phyloP scores from a whole-genome alignment of 37 sponge, comb jelly and placozoan species.

The Hexactinellida sp. region DNA sequence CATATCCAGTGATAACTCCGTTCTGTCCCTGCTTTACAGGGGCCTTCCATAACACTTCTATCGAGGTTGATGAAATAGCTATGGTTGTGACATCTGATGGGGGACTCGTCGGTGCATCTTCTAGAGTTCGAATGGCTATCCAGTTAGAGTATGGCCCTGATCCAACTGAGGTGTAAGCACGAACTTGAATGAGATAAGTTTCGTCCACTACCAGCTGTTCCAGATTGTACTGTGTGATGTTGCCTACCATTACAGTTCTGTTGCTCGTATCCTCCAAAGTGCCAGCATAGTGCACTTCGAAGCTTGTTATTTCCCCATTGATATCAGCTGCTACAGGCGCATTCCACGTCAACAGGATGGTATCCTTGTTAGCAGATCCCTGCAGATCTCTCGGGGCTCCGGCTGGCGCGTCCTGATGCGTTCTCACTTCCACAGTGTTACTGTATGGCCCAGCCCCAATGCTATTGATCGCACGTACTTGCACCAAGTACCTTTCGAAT shows the following conservation, averaged over 20 bases:
- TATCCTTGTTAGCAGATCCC: not conserved
- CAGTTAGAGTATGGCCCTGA: not conserved
- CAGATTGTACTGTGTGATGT: not conserved
- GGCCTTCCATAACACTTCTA: not conserved
- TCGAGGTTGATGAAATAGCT: not conserved
- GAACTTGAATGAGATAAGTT: conserved; percentile 1
- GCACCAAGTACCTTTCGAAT: not conserved
- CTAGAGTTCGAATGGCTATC: conserved; percentile 7
- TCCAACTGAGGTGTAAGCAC: conserved; percentile 1
- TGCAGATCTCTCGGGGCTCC: not conserved
- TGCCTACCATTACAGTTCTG: not conserved
- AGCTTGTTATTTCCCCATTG: not conserved
- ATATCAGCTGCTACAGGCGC: not conserved
- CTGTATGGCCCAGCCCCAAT: not conserved
- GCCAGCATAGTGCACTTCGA: not conserved
- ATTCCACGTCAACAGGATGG: not conserved
- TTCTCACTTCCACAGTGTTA: not conserved
- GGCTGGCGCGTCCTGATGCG: not conserved
- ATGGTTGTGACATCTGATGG: not conserved
- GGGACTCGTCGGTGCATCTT: not conserved
- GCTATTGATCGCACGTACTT: conserved; percentile 2
- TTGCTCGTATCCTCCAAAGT: not conserved
- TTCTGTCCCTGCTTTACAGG: conserved; percentile 1
- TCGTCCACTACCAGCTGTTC: not conserved
- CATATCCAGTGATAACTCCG: not conserved